Evolutionary conservation across 37 sponge, comb jelly and placozoan genomes (phyloP), one percentile per base, ranked within the genome.

Genomic region (Aphrocallistes beatrix): DNA sequence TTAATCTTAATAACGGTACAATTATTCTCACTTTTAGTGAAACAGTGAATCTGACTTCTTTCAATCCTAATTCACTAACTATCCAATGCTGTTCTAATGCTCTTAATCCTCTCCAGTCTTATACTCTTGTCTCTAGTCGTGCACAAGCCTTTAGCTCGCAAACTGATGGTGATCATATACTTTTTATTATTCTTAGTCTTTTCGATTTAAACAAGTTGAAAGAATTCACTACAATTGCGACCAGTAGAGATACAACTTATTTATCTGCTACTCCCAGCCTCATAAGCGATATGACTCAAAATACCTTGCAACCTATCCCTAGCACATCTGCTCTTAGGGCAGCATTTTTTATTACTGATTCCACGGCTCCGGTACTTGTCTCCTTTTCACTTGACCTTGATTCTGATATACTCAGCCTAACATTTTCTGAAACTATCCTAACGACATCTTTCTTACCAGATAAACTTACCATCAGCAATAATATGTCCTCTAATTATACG

Each of bases 141-240:
- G 75, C 75, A 60, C 8, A 30, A 25, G 75, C n/a, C 3, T 60
- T 60, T 30, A 25, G 75, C 28, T 50, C 85, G 6, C 87, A 83
- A 19, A 92, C 94, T 36, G 37, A 1, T 0, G 88, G 90, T 85
- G 94, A 85, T 16, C 87, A 88, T 25, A 36, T 39, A 6, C 51
- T 94, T 0, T 87, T 87, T 17, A 21, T 95, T 10, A 30, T 39
- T 37, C n/a, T 95, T 13, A 39, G 81, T 0, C 37, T 50, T 30
- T 86, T 86, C 23, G 93, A 95, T 81, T 82, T 95, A 75, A 95
- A 95, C 86, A 93, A 89, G 37, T 50, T 95, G 34, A 95, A 95
- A 50, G 51, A 83, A n/a, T 84, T 93, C 87, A 89, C 88, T 37
- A 87, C 86, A 85, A 82, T 94, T 1, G 83, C 88, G 37, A 90